Base-by-base conservation (phyloP, 2,797 vertebrate species). In the Spea hammondii region DNA sequence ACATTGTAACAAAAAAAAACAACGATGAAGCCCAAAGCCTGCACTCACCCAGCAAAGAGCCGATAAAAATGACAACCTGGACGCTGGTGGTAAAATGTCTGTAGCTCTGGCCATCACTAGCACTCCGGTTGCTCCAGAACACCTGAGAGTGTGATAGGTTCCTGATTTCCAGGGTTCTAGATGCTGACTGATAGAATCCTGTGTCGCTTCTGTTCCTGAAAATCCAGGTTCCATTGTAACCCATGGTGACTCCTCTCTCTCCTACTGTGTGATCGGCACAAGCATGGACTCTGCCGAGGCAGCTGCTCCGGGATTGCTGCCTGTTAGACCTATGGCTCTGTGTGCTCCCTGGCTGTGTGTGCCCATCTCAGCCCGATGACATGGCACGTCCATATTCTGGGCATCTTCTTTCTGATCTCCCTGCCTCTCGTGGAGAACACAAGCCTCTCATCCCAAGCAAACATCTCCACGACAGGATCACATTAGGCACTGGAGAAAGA, bases 1-100 rank as follows among this genome's bases (percentile, higher is more conserved):
- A 32, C 32, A 32, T 32, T 32, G 32, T 32, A 32, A 32, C 32
- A 1, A 32, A 32, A 32, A 32, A 32, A 32, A 32, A 32, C 32
- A 32, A 32, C 32, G 2, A 3, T 32, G 32, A 32, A 32, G 7
- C 51, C 51, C 4, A 0, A 54, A 48, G 8, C 9, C 14, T 11
- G 13, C 17, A 83, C 92, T 92, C 84, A 99, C 97, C 96, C 78
- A 99, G 88, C 70, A 99, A 88, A 2, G 96, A 97, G 45, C 95
- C 96, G 1, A 98, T 64, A 76, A 99, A 96, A 89, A 99, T 94
- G 89, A 99, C 81, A 17, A 97, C 84, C 86, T 99, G 97, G 45
- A 94, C 86, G 6, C 92, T 84, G 84, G 93, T 97, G 83, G 94
- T 94, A 92, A 98, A 99, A 85, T 95, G 93, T 79, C 94, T 88